Evolutionary conservation across 2,113 vertebrate species (phyloP), one percentile per base, ranked within the genome.

Genomic region (Myrmophylax atrothorax): DNA sequence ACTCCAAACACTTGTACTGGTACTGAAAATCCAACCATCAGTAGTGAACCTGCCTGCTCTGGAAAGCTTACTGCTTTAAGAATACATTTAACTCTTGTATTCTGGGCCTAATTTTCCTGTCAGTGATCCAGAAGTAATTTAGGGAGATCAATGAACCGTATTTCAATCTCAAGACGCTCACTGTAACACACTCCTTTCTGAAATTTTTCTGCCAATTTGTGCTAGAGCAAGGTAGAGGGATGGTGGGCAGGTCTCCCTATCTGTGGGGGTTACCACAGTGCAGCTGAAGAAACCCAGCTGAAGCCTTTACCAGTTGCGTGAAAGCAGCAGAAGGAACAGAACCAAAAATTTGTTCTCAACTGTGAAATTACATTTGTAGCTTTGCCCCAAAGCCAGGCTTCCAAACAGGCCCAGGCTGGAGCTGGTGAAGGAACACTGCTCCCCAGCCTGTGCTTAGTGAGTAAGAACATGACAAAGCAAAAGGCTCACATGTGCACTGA

Each of bases 231-330:
- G 40, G 49, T 19, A n/a, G 40, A 81, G 38, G 29, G 25, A 52
- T 19, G 2, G 3, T 8, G 16, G 49, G 44, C 18, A 62, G 38
- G 31, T 76, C 37, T 83, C 58, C 23, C 35, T 16, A n/a, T 31
- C 73, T 63, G n/a, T 0, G 0, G 19, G 35, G 42, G 18, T 18
- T 68, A 64, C 35, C 0, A 2, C 42, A 50, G 28, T 1, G 11
- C 3, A 0, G 12, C 3, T 74, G 63, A 86, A 93, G 67, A 72
- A 91, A 79, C 8, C 12, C 35, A 50, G 26, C 10, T 18, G n/a
- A 86, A 72, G 53, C 55, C 74, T 84, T 62, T n/a, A 59, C 19
- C 38, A 44, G 25, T 3, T 20, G 19, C 14, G 20, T 18, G 40
- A 87, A 81, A 53, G 62, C 66, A 67, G 28, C 29, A 68, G 28